Conservation (phyloP, 1,140 invertebrate genomes). For the Calosoma granatense region DNA sequence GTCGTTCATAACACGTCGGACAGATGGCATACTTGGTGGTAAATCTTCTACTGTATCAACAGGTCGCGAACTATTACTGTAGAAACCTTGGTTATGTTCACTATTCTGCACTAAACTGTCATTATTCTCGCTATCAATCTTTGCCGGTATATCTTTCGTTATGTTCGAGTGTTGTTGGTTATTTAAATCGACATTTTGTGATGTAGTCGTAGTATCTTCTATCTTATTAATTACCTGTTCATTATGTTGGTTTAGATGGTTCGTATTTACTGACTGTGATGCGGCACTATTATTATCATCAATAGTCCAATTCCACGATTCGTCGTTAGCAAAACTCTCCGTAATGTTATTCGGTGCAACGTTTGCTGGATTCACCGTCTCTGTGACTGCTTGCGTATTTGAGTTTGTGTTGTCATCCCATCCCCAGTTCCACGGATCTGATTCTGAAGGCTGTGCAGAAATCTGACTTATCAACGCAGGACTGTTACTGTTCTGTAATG, state of each 20-base stretch:
- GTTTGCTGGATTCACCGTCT: conserved; percentile 12
- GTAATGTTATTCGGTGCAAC: conserved; percentile 16
- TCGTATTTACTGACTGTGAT: background rate
- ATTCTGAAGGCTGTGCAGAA: conserved; percentile 9
- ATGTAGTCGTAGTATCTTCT: background rate
- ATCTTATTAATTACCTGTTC: too few species aligned
- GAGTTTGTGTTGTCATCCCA: conserved; percentile 34
- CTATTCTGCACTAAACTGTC: conserved; percentile 8
- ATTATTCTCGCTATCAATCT: background rate
- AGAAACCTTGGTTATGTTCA: background rate
- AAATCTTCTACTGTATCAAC: background rate
- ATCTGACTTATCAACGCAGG: background rate
- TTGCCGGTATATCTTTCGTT: background rate
- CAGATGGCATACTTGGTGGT: background rate
- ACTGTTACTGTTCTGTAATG: conserved; percentile 5
- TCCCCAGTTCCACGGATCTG: conserved; percentile 28
- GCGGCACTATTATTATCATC: conserved; percentile 18
- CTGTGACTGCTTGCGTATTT: conserved; percentile 21
- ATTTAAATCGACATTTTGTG: too few species aligned
- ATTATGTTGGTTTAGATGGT: background rate
- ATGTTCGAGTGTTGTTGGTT: conserved; percentile 7
- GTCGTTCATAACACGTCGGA: conserved; percentile 23
- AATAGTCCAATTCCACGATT: conserved; percentile 34
- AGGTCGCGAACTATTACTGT: background rate
- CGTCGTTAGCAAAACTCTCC: conserved; percentile 35